Evolutionary conservation across 2,888 invertebrate species (phyloP).

Genomic region (Protula sp.): DNA sequence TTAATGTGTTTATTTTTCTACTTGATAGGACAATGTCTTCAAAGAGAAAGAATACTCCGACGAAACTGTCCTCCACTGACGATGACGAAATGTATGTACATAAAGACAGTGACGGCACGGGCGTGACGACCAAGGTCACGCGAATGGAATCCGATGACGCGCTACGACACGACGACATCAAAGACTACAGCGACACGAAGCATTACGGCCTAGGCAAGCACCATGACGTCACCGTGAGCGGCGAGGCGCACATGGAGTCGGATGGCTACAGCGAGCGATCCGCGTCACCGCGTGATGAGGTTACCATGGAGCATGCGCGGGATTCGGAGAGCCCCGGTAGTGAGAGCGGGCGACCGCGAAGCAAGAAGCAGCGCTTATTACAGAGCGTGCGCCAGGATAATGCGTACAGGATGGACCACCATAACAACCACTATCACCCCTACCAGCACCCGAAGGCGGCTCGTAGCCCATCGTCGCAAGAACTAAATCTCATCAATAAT

Average conservation of each 20-base stretch:
- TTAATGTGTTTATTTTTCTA: neutral
- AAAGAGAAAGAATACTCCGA: slow-evolving; percentile 92
- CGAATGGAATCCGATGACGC: no score
- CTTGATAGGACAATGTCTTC: slow-evolving; percentile 76
- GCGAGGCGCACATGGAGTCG: neutral
- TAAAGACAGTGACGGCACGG: no score
- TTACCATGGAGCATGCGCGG: neutral
- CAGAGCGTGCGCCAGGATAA: neutral
- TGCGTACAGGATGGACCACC: neutral
- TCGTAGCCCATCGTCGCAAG: neutral
- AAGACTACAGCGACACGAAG: neutral
- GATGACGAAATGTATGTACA: slow-evolving; percentile 46
- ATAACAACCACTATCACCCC: neutral
- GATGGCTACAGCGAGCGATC: slow-evolving; percentile 18
- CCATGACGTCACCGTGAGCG: slow-evolving; percentile 6
- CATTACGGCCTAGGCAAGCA: slow-evolving; percentile 24
- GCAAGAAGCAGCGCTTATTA: neutral
- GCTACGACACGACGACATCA: slow-evolving; percentile 8
- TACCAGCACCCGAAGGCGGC: neutral
- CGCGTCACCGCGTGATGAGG: slow-evolving; percentile 29
- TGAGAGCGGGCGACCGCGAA: neutral
- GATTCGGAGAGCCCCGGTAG: neutral
- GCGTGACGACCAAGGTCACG: no score
- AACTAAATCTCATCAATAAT: neutral
- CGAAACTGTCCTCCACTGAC: slow-evolving; percentile 59